A percentile compares a stretch with the other conserved stretches of the same genome.
These are phyloP conservation scores for Aphaenogaster rudis DNA, from an alignment of 1,140 invertebrate species.

Conservation along the genomic window DNA sequence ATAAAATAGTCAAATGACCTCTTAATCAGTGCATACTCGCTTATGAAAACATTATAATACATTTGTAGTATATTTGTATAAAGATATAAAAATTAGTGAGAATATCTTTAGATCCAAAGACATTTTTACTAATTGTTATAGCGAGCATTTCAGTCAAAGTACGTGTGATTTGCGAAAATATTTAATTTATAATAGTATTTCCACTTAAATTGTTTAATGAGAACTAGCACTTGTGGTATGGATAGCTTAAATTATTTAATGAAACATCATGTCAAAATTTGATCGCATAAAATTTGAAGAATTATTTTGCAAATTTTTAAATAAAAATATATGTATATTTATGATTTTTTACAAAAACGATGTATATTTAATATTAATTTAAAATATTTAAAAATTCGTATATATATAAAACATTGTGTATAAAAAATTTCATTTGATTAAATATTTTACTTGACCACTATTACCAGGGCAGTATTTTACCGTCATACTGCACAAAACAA, in stretches of 20 bases:
- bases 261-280: slow-evolving; percentile 21
- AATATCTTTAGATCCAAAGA: slow-evolving; percentile 26
- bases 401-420: slow-evolving; percentile 48
- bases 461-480: slow-evolving; percentile 92
- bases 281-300: not conserved
- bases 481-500: slow-evolving; percentile 92
- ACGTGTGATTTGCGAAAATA: not conserved
- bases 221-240: no score
- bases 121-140: slow-evolving; percentile 37
- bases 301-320: not conserved
- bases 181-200: slow-evolving; percentile 34
- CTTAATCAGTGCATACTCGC: slow-evolving; percentile 40
- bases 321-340: slow-evolving; percentile 42
- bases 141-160: slow-evolving; percentile 8
- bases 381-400: slow-evolving; percentile 32
- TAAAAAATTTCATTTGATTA: slow-evolving; percentile 29
- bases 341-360: slow-evolving; percentile 38
- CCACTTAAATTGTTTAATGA: slow-evolving; percentile 38
- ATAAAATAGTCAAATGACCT: slow-evolving; percentile 67
- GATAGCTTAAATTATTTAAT: not conserved
- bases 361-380: slow-evolving; percentile 56
- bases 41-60: slow-evolving; percentile 33
- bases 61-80: slow-evolving; percentile 32
- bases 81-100: slow-evolving; percentile 11
- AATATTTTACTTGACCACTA: slow-evolving; percentile 23